Evolutionary conservation across 2,113 vertebrate species (phyloP).

Genomic region (Xyliphius kryptos): DNA sequence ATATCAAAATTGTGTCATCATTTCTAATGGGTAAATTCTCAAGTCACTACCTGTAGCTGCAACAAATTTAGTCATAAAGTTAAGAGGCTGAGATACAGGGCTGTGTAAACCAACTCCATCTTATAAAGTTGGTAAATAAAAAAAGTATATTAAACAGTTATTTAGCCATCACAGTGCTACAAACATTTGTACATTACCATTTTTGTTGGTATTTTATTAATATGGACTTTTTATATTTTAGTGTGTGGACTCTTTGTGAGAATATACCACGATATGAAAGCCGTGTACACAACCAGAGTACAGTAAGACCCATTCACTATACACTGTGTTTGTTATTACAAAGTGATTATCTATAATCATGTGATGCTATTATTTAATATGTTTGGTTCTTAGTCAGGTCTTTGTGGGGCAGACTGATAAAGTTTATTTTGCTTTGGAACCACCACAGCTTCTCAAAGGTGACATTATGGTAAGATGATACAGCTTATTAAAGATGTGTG

Average conservation of each 20-base stretch:
- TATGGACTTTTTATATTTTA: constrained; percentile 48
- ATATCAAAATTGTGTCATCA: background rate
- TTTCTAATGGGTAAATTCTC: background rate
- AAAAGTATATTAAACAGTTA: too few relatives aligned
- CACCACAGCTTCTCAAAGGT: constrained; percentile 86
- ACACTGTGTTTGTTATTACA: background rate
- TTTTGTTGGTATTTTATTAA: background rate
- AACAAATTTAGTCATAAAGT: too few relatives aligned
- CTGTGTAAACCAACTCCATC: too few relatives aligned
- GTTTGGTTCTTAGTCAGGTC: constrained; percentile 61
- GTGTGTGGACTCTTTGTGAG: constrained; percentile 80
- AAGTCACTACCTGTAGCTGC: too few relatives aligned
- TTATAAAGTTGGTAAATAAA: too few relatives aligned
- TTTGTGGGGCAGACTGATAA: constrained; percentile 66
- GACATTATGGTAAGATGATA: constrained; percentile 80
- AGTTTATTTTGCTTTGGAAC: constrained; percentile 76
- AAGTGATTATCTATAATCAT: background rate
- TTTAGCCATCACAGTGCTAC: too few relatives aligned
- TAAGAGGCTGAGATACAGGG: too few relatives aligned
- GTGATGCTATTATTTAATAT: constrained; percentile 8
- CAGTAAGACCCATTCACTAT: constrained; percentile 70
- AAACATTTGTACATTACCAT: too few relatives aligned
- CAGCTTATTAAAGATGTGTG: too few relatives aligned
- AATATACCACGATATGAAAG: constrained; percentile 84
- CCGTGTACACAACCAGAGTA: constrained; percentile 82